Base-by-base conservation (phyloP, 2,888 invertebrate genomes). In the Nomada ruficornis region DNA sequence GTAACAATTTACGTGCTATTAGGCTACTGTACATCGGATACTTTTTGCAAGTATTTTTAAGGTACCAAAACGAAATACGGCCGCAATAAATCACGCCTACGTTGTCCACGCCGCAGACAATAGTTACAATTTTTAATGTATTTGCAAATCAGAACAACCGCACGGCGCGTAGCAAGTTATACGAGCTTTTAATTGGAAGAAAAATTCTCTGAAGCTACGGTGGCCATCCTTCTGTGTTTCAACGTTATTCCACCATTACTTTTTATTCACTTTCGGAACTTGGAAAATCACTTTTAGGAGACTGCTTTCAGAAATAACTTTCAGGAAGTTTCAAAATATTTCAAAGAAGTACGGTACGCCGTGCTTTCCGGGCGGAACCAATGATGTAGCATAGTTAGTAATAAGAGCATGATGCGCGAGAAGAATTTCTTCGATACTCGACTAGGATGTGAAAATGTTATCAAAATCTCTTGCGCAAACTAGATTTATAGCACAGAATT, bases 231-330 rank as follows among this genome's bases (percentile, higher is more conserved):
- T n/a, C 7, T 55, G 55, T 23, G 55, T 55, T 10, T 7, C 23
- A 9, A 20, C 20, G 23, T 7, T 55, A 23, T 55, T 20, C 57
- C 57, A 4, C 26, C 13, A 13, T 57, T 29, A 26, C 5, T 10
- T 52, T 50, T 50, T n/a, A 50, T 52, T 65, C 65, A 18, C 13
- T 18, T 15, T n/a, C 29, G 11, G 13, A 36, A 13, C 52, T 9
- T 2, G n/a, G 15, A 52, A 52, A 50, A 65, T 65, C 13, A 29
- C 26, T 52, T 52, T 52, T 18, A 11, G 3, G 10, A 20, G 9
- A 13, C 29, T n/a, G n/a, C 29, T 52, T 64, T 50, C 50, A 50
- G 26, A 64, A 50, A 64, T 50, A 64, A 64, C 50, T 26, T 64
- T 20, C 26, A 11, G 5, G 1, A 50, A 50, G 64, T 50, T 64